phyloP scores from a whole-genome alignment of 2,797 vertebrate species.

The Microctenopoma stevenorrisi region DNA sequence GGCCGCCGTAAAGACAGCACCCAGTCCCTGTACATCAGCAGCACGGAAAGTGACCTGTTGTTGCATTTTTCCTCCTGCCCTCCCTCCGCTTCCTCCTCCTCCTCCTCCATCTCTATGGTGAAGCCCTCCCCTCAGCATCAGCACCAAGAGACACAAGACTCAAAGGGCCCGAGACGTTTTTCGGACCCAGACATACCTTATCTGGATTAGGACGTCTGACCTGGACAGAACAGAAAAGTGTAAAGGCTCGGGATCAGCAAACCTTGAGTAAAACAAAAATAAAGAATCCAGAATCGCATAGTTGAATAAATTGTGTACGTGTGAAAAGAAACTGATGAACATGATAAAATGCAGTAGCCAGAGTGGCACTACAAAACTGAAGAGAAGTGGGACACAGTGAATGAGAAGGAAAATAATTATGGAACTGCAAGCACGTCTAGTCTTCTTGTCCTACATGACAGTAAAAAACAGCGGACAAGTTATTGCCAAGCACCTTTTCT shows the following conservation, averaged over 20 bases:
- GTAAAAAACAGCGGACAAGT: constrained; percentile 59
- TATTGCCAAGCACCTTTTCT: constrained; percentile 85
- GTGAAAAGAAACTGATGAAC: constrained; percentile 12
- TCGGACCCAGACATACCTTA: constrained; percentile 88
- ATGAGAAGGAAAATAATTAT: constrained; percentile 31
- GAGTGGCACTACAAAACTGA: constrained; percentile 5
- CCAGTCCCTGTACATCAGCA: constrained; percentile 87
- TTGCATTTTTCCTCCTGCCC: constrained; percentile 70
- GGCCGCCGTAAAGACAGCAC: constrained; percentile 89
- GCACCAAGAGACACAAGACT: constrained; percentile 16
- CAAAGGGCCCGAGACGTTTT: constrained; percentile 84
- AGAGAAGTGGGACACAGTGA: constrained; percentile 9
- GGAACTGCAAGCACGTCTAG: constrained; percentile 39
- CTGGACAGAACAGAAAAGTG: background rate
- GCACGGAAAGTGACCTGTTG: constrained; percentile 69
- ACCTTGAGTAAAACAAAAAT: constrained; percentile 1
- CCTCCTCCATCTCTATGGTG: constrained; percentile 69
- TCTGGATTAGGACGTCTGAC: constrained; percentile 75
- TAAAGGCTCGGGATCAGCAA: constrained; percentile 1
- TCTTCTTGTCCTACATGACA: constrained; percentile 38
- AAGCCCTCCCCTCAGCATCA: constrained; percentile 57
- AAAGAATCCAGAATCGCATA: constrained; percentile 17
- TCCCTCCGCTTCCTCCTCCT: constrained; percentile 57
- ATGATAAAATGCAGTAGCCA: background rate
- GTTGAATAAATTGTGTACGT: constrained; percentile 3